phyloP scores from a whole-genome alignment of 1,140 invertebrate genomes.

The Latrodectus geometricus region DNA sequence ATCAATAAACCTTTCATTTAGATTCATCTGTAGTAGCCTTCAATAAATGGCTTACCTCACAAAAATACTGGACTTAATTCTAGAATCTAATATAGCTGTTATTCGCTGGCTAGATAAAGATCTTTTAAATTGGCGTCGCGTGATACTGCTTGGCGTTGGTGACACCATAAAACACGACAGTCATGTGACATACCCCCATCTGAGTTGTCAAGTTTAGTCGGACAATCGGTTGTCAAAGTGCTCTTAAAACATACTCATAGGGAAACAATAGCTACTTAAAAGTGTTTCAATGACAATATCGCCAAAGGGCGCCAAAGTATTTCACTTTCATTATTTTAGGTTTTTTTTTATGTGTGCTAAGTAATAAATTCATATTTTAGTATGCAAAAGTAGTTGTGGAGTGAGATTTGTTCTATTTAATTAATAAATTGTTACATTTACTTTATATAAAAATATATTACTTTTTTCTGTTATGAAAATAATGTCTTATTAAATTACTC shows the following conservation, averaged over 20 bases:
- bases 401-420: background rate
- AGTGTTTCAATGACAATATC: slow-evolving; percentile 38
- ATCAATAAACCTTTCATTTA: too few relatives aligned
- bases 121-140: slow-evolving; percentile 51
- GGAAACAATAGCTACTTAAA: slow-evolving; percentile 58
- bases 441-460: too few relatives aligned
- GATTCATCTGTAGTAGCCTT: too few relatives aligned
- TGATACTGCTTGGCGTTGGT: slow-evolving; percentile 20
- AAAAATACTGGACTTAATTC: background rate
- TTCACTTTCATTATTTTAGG: slow-evolving; percentile 13
- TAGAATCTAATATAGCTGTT: background rate
- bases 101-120: slow-evolving; percentile 24
- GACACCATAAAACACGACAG: slow-evolving; percentile 52
- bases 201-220: slow-evolving; percentile 50
- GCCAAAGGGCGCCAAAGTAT: slow-evolving; percentile 25
- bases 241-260: slow-evolving; percentile 48
- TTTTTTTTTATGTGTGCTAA: background rate
- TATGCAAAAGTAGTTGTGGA: background rate
- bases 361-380: background rate
- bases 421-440: too few relatives aligned
- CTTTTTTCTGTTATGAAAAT: too few relatives aligned
- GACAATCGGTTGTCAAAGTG: slow-evolving; percentile 61
- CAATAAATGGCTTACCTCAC: too few relatives aligned
- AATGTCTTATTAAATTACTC: too few relatives aligned
- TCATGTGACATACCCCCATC: slow-evolving; percentile 41